These are phyloP conservation scores for Lytechinus pictus DNA, from an alignment of 35 echinoderm and acorn worm species.

Conservation along the genomic window DNA sequence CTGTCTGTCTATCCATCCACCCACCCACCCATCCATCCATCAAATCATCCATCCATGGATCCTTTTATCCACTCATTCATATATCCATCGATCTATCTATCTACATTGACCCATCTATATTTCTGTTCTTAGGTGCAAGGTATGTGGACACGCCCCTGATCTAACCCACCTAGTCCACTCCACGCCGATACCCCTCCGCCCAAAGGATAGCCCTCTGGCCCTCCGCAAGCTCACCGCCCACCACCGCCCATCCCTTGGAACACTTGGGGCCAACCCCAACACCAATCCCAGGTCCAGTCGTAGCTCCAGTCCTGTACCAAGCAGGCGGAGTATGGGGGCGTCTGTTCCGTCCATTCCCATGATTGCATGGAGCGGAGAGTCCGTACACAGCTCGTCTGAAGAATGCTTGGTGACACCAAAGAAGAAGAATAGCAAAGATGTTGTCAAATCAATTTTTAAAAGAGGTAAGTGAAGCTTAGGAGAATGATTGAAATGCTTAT, in stretches of 20 bases:
- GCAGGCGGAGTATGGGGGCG: neutral
- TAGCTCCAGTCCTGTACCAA: neutral
- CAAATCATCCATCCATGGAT: no score
- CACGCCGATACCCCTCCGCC: neutral
- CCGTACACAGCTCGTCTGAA: neutral
- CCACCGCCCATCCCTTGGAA: neutral
- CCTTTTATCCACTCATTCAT: no score
- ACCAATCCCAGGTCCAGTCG: neutral
- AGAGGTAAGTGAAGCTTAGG: neutral
- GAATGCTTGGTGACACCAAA: constrained; percentile 32
- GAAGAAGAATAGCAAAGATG: constrained; percentile 4
- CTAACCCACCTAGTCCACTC: constrained; percentile 30
- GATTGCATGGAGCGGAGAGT: constrained; percentile 27
- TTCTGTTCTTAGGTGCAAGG: neutral
- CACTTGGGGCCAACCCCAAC: neutral
- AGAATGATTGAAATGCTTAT: no score
- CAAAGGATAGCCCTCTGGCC: constrained; percentile 36
- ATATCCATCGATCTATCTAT: no score
- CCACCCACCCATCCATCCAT: no score
- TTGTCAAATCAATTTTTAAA: neutral
- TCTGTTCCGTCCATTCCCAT: neutral
- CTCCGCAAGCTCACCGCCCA: neutral
- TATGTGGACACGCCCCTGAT: constrained; percentile 16
- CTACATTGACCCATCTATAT: no score
- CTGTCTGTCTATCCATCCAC: no score